Percentiles rank a stretch among this genome's conserved stretches.
Evolutionary conservation across 2,888 invertebrate species (phyloP).

Genomic region (Drosophila greeni): DNA sequence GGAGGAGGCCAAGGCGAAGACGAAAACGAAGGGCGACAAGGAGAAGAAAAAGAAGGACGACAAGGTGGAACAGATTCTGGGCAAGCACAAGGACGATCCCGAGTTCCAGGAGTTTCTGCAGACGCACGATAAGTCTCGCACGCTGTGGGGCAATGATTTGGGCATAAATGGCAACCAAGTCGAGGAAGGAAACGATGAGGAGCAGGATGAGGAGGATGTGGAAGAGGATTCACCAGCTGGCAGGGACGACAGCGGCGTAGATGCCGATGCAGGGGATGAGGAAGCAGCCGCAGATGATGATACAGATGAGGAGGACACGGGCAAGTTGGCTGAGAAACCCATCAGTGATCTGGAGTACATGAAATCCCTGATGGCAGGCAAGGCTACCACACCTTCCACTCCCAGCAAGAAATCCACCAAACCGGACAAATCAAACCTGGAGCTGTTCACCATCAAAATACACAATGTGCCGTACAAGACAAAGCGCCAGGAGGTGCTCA

Average conservation of each 20-base stretch:
- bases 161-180: slow-evolving; percentile 64
- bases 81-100: slow-evolving; percentile 92
- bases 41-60: slow-evolving; percentile 73
- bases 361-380: slow-evolving; percentile 82
- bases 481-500: slow-evolving; percentile 90
- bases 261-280: slow-evolving; percentile 76
- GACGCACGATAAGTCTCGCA: slow-evolving; percentile 84
- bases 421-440: slow-evolving; percentile 68
- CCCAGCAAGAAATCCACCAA: slow-evolving; percentile 78
- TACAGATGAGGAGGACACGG: slow-evolving; percentile 75
- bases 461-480: slow-evolving; percentile 87
- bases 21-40: slow-evolving; percentile 43
- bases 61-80: slow-evolving; percentile 84
- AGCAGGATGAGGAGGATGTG: slow-evolving; percentile 53
- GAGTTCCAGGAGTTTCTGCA: slow-evolving; percentile 93
- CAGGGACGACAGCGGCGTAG: slow-evolving; percentile 76
- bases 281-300: slow-evolving; percentile 71
- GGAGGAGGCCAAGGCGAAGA: slow-evolving; percentile 67
- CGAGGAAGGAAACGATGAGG: slow-evolving; percentile 46
- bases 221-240: slow-evolving; percentile 2
- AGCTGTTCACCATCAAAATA: slow-evolving; percentile 85
- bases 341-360: slow-evolving; percentile 91
- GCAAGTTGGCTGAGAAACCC: slow-evolving; percentile 84
- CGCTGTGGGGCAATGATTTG: slow-evolving; percentile 81
- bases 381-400: slow-evolving; percentile 1